Conservation (phyloP, 92 coral and sea anemone genomes). For the Parazoanthus darwini region DNA sequence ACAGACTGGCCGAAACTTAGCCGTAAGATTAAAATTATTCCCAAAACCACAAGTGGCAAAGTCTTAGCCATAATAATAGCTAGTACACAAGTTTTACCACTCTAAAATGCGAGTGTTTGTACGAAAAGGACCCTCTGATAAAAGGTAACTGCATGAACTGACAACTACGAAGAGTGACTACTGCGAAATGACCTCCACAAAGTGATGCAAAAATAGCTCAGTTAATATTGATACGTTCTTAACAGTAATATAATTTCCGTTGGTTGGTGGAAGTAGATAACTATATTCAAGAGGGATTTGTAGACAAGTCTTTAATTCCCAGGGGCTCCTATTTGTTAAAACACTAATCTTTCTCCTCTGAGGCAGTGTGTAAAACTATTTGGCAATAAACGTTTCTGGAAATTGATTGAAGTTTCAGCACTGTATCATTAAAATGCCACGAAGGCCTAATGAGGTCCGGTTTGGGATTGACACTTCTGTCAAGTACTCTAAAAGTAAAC, state of each 20-base stretch:
- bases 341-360: not conserved
- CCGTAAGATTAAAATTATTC: not conserved
- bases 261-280: not conserved
- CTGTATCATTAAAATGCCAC: slow-evolving; percentile 22
- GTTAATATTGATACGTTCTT: slow-evolving; percentile 2
- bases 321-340: not conserved
- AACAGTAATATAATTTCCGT: not conserved
- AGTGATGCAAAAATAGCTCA: slow-evolving; percentile 2
- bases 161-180: not conserved
- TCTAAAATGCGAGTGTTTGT: not conserved
- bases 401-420: slow-evolving; percentile 19
- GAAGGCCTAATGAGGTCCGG: not conserved
- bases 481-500: slow-evolving; percentile 16
- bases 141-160: not conserved
- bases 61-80: not conserved
- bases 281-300: slow-evolving; percentile 18
- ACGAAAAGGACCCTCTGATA: not conserved
- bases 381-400: slow-evolving; percentile 4
- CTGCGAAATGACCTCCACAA: not conserved
- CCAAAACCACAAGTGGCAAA: not conserved
- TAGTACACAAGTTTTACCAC: not conserved
- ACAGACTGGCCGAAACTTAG: slow-evolving; percentile 24
- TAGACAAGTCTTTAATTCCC: slow-evolving; percentile 31
- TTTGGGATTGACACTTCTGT: slow-evolving; percentile 10
- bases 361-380: not conserved